phyloP scores from a whole-genome alignment of 1,140 invertebrate genomes.

The Mizuhopecten yessoensis region DNA sequence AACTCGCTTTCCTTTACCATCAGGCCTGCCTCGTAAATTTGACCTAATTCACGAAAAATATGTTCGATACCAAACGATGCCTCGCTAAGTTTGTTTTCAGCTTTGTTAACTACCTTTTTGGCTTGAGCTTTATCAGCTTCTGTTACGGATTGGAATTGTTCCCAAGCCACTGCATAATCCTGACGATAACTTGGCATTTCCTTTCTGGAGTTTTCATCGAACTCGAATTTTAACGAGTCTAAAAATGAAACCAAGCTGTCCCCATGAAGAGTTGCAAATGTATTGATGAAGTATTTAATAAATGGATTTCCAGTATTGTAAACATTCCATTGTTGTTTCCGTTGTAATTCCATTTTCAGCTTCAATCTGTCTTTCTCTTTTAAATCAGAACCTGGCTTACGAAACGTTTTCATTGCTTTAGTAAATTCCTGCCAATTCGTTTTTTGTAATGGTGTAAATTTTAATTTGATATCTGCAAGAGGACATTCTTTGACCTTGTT shows the following conservation, averaged over 20 bases:
- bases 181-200: not conserved
- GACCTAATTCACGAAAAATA: conserved; percentile 53
- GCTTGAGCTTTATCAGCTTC: not conserved
- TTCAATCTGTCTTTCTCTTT: not conserved
- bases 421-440: not conserved
- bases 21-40: conserved; percentile 47
- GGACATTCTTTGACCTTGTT: not conserved
- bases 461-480: not conserved
- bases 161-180: not conserved
- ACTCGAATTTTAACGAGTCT: not conserved
- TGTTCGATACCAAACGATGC: conserved; percentile 56
- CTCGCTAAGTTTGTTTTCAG: not conserved
- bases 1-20: not conserved
- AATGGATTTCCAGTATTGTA: not conserved
- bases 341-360: not conserved
- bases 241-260: not conserved
- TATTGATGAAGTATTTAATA: not conserved
- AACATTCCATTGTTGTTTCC: not conserved
- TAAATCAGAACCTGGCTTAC: not conserved
- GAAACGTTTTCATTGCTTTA: not conserved
- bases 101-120: not conserved
- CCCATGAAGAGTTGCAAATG: not conserved
- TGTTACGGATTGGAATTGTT: not conserved
- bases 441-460: not conserved
- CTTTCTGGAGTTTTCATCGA: conserved; percentile 5